Evolutionary conservation across 1,140 invertebrate genomes (phyloP).

Genomic region (Drosophila athabasca): DNA sequence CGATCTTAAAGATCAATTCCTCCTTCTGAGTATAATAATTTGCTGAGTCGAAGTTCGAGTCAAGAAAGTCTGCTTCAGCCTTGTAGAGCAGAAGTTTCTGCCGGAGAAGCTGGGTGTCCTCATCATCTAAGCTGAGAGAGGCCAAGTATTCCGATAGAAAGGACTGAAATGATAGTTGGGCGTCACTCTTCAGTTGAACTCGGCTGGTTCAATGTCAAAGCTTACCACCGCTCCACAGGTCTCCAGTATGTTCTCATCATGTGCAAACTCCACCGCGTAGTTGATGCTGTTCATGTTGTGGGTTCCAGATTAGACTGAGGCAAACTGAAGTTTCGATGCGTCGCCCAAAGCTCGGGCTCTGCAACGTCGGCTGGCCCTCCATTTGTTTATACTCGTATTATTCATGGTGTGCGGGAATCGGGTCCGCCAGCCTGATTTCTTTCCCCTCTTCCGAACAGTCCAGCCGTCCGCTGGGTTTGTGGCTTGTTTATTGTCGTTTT

Average conservation of each 20-base stretch:
- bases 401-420: slow-evolving; percentile 26
- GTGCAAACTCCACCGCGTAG: slow-evolving; percentile 57
- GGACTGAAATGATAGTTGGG: slow-evolving; percentile 14
- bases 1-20: slow-evolving; percentile 53
- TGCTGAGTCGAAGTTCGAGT: slow-evolving; percentile 24
- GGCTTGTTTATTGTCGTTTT: slow-evolving; percentile 52
- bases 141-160: slow-evolving; percentile 48
- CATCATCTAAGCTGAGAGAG: slow-evolving; percentile 29
- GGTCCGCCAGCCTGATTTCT: slow-evolving; percentile 1
- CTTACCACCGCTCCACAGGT: slow-evolving; percentile 30
- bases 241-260: slow-evolving; percentile 61
- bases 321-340: slow-evolving; percentile 23
- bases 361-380: slow-evolving; percentile 10
- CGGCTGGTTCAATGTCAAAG: too few relatives aligned
- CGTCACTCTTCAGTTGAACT: too few relatives aligned
- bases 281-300: slow-evolving; percentile 11
- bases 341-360: slow-evolving; percentile 2
- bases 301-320: slow-evolving; percentile 10
- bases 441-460: background rate
- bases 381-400: slow-evolving; percentile 37
- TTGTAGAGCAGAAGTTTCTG: slow-evolving; percentile 15
- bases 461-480: slow-evolving; percentile 1
- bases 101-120: slow-evolving; percentile 14
- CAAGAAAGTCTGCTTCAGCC: background rate
- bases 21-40: slow-evolving; percentile 63